A percentile compares a stretch with the other conserved stretches of the same genome.
These are phyloP conservation scores for Calliopum simillimum DNA, from an alignment of 2,888 invertebrate genomes.

Conservation along the genomic window DNA sequence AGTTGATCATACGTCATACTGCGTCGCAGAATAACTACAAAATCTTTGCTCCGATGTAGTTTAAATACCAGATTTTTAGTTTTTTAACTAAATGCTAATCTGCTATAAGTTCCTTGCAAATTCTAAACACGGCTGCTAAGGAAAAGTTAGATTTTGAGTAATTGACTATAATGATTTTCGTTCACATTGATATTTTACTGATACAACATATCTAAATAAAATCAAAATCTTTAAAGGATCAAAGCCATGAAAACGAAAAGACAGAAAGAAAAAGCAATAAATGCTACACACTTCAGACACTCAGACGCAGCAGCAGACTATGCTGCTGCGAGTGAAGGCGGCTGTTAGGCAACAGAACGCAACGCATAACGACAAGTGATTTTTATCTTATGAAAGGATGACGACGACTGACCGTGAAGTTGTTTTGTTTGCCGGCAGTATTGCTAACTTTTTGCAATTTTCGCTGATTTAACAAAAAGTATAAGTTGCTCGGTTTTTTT, in stretches of 20 bases:
- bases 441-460: conserved; percentile 15
- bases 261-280: conserved; percentile 7
- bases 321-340: neutral
- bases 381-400: conserved; percentile 23
- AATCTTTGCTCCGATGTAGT: too few relatives aligned
- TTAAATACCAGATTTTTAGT: too few relatives aligned
- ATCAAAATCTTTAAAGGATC: conserved; percentile 22
- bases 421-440: conserved; percentile 10
- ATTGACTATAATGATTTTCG: too few relatives aligned
- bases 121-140: too few relatives aligned
- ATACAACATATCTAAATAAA: too few relatives aligned
- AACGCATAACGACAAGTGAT: conserved; percentile 40
- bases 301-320: neutral
- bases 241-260: neutral
- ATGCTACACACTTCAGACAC: neutral
- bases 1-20: too few relatives aligned
- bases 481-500: neutral
- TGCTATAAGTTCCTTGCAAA: too few relatives aligned
- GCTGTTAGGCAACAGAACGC: conserved; percentile 1
- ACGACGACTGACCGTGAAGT: conserved; percentile 32
- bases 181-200: too few relatives aligned
- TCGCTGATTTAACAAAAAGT: conserved; percentile 18
- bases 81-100: too few relatives aligned
- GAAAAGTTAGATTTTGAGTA: too few relatives aligned
- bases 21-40: too few relatives aligned